A percentile compares a stretch with the other conserved stretches of the same genome.
Conservation (phyloP, 2,888 invertebrate genomes). For the Epinotia nisella region DNA sequence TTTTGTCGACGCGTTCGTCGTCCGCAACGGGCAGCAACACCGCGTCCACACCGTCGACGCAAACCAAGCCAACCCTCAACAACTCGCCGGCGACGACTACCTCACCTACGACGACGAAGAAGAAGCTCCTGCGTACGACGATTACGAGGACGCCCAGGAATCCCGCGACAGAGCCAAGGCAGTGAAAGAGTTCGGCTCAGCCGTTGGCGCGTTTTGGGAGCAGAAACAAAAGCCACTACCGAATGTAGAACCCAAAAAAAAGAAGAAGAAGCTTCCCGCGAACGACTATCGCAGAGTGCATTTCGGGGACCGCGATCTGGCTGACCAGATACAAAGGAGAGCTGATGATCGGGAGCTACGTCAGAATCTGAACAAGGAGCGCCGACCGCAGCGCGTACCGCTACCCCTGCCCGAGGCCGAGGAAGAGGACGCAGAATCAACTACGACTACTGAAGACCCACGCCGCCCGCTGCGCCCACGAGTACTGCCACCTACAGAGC, state of each 20-base stretch:
- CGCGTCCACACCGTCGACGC: slow-evolving; percentile 74
- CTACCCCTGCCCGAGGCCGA: slow-evolving; percentile 57
- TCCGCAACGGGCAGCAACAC: slow-evolving; percentile 74
- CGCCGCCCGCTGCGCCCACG: slow-evolving; percentile 70
- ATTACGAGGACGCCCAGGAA: slow-evolving; percentile 77
- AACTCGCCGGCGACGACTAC: slow-evolving; percentile 64
- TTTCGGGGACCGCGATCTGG: slow-evolving; percentile 73
- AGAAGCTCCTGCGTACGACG: slow-evolving; percentile 62
- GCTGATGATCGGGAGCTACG: slow-evolving; percentile 54
- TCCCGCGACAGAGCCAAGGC: slow-evolving; percentile 68
- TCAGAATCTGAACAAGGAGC: slow-evolving; percentile 63
- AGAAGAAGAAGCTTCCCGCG: slow-evolving; percentile 56
- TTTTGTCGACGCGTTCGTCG: slow-evolving; percentile 78
- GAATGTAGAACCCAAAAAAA: slow-evolving; percentile 35
- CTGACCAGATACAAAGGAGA: slow-evolving; percentile 55
- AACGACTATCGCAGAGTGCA: slow-evolving; percentile 75
- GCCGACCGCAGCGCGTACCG: slow-evolving; percentile 59
- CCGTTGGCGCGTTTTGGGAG: slow-evolving; percentile 77
- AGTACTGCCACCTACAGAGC: slow-evolving; percentile 79
- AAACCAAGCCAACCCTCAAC: slow-evolving; percentile 55
- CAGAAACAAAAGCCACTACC: slow-evolving; percentile 56
- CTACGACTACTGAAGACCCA: slow-evolving; percentile 79
- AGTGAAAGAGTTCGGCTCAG: slow-evolving; percentile 69
- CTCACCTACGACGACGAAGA: slow-evolving; percentile 68
- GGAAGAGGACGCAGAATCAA: slow-evolving; percentile 69